Conservation (phyloP, 1,140 invertebrate genomes). For the Condylostylus longicornis region DNA sequence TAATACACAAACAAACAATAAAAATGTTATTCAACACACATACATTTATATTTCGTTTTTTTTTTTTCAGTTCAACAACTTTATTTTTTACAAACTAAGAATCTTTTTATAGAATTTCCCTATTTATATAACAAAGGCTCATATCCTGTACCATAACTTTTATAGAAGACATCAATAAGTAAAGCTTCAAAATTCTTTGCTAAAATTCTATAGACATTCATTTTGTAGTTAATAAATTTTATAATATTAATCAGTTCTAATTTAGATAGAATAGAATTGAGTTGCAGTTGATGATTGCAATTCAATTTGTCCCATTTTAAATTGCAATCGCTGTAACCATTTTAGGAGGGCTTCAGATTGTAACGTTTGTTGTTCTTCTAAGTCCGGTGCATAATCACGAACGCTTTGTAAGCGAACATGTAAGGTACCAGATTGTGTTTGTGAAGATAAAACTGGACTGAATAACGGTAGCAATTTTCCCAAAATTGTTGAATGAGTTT, state of each 20-base stretch:
- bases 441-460: conserved; percentile 83
- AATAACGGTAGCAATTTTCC: conserved; percentile 71
- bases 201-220: too few relatives aligned
- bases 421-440: conserved; percentile 64
- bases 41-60: too few relatives aligned
- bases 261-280: conserved; percentile 31
- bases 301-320: conserved; percentile 97
- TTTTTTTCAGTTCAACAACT: too few relatives aligned
- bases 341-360: conserved; percentile 43
- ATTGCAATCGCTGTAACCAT: conserved; percentile 86
- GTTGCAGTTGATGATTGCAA: conserved; percentile 73
- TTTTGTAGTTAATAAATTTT: too few relatives aligned
- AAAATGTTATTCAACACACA: too few relatives aligned
- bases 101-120: too few relatives aligned
- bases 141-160: too few relatives aligned
- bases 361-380: conserved; percentile 24
- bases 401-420: conserved; percentile 79
- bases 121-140: too few relatives aligned
- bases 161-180: too few relatives aligned
- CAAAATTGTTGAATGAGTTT: conserved; percentile 86
- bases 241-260: neutral
- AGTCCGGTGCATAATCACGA: conserved; percentile 54
- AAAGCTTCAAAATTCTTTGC: too few relatives aligned
- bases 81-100: too few relatives aligned
- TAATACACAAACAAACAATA: too few relatives aligned